Conservation (phyloP, 2,797 vertebrate genomes). For the Mionectes olivaceus region DNA sequence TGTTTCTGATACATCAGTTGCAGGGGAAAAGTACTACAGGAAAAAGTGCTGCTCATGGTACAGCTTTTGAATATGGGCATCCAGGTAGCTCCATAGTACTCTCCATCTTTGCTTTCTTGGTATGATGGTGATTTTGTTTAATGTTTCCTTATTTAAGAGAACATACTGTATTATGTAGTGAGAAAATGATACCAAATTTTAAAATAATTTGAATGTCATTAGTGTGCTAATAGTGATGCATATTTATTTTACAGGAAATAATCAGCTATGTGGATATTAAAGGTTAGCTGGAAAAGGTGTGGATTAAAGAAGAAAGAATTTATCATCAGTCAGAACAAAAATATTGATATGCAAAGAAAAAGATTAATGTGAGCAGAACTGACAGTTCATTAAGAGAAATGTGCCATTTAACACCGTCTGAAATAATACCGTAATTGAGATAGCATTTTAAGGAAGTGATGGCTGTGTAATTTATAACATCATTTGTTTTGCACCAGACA, state of each 20-base stretch:
- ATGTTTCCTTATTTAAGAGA: not conserved
- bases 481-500: not conserved
- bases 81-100: not conserved
- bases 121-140: not conserved
- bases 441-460: not conserved
- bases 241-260: constrained; percentile 12
- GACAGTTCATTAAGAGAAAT: constrained; percentile 22
- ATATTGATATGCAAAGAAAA: constrained; percentile 3
- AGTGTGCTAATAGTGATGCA: not conserved
- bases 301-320: constrained; percentile 15
- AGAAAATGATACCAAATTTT: not conserved
- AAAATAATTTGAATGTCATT: not conserved
- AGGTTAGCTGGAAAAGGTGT: not conserved
- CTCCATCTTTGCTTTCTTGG: not conserved
- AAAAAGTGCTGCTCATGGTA: not conserved
- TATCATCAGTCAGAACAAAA: constrained; percentile 2
- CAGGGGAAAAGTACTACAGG: not conserved
- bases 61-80: not conserved
- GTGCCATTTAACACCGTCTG: not conserved
- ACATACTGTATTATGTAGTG: not conserved
- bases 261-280: constrained; percentile 4
- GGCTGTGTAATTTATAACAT: not conserved
- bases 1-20: not conserved
- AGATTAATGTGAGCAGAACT: not conserved
- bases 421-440: constrained; percentile 12